These are phyloP conservation scores for Colletes gigas DNA, from an alignment of 1,140 invertebrate genomes.

Conservation along the genomic window DNA sequence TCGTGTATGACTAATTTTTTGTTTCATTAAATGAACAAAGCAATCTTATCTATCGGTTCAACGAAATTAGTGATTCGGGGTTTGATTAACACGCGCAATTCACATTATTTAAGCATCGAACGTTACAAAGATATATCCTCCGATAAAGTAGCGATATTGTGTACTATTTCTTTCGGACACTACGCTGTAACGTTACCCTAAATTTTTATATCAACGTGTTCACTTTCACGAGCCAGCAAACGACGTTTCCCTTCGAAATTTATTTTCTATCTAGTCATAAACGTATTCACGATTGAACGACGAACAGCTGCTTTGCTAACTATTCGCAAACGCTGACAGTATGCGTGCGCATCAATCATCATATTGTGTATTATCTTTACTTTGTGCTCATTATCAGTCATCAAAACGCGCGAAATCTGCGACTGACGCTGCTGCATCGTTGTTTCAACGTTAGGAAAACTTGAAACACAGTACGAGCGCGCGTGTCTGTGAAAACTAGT, in stretches of 20 bases:
- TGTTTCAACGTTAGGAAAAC: not conserved
- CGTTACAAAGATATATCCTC: not conserved
- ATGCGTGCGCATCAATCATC: not conserved
- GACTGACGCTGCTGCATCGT: not conserved
- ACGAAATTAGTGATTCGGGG: not conserved
- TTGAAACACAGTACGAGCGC: not conserved
- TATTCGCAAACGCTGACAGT: not conserved
- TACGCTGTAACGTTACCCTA: not conserved
- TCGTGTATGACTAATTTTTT: not conserved
- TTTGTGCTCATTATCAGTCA: conserved; percentile 11
- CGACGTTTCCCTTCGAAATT: not conserved
- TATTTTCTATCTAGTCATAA: not conserved
- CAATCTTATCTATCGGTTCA: not conserved
- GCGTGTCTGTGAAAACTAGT: not conserved
- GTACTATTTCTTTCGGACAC: not conserved
- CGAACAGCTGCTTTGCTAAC: not conserved
- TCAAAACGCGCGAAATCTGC: not conserved
- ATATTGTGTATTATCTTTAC: not conserved
- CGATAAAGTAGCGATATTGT: not conserved
- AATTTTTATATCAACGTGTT: not conserved
- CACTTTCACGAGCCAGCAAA: not conserved
- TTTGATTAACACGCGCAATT: not conserved
- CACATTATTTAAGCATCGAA: not conserved
- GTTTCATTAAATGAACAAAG: no score
- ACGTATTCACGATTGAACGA: not conserved